phyloP scores from a whole-genome alignment of 2,797 vertebrate species.

The Macropus fuliginosus region DNA sequence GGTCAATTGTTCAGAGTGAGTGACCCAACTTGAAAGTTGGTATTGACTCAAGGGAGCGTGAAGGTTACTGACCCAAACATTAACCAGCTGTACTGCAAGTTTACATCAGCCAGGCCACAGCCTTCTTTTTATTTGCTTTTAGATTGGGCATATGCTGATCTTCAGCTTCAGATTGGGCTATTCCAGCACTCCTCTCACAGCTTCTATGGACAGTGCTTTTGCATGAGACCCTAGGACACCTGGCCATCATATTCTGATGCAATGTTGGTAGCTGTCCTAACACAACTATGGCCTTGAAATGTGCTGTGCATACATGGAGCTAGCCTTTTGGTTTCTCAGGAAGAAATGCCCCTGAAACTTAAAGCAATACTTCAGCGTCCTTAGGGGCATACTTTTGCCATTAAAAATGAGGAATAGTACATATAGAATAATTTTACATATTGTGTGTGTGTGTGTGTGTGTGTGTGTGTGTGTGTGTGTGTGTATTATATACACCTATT shows the following conservation, averaged over 20 bases:
- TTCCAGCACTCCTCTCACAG: slow-evolving; percentile 30
- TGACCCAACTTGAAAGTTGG: slow-evolving; percentile 30
- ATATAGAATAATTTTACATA: background rate
- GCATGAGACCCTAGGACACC: slow-evolving; percentile 7
- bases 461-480: background rate
- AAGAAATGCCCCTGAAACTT: background rate
- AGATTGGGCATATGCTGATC: slow-evolving; percentile 31
- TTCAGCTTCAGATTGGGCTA: slow-evolving; percentile 54
- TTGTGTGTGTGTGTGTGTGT: no score
- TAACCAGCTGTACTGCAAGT: slow-evolving; percentile 38
- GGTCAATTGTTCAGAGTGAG: slow-evolving; percentile 41
- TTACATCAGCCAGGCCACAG: background rate
- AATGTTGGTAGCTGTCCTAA: slow-evolving; percentile 20
- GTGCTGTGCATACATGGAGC: background rate
- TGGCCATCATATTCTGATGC: slow-evolving; percentile 28
- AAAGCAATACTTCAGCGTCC: background rate
- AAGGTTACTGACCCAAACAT: slow-evolving; percentile 72
- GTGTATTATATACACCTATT: background rate
- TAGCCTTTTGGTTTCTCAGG: background rate
- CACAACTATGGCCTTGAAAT: background rate
- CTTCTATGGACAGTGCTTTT: slow-evolving; percentile 1
- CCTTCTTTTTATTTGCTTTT: slow-evolving; percentile 76
- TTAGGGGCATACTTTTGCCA: slow-evolving; percentile 25
- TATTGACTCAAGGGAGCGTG: slow-evolving; percentile 25
- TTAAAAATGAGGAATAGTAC: background rate